These are phyloP conservation scores for Rhynchomys soricoides DNA, from an alignment of 2,113 vertebrate species.

Conservation along the genomic window DNA sequence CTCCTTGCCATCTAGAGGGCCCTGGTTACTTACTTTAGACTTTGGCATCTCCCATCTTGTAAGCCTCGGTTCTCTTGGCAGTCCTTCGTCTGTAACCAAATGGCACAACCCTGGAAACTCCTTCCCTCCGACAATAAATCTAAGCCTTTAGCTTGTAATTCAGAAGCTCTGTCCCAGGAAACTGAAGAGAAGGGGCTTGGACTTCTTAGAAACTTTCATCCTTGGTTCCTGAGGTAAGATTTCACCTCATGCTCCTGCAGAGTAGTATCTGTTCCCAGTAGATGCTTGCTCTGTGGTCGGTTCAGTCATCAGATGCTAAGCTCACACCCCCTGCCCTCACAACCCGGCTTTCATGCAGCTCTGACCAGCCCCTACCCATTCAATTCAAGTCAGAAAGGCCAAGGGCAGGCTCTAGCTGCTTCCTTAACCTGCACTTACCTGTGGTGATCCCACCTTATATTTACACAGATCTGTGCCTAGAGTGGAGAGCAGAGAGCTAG, in stretches of 20 bases:
- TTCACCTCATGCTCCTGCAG: neutral
- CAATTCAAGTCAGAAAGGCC: neutral
- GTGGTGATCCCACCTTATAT: neutral
- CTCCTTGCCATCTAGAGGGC: conserved; percentile 34
- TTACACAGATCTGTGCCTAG: conserved; percentile 1
- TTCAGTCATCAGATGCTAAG: neutral
- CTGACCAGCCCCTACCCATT: neutral
- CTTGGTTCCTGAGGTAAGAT: conserved; percentile 44
- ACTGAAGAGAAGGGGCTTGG: conserved; percentile 5
- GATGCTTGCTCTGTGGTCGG: neutral
- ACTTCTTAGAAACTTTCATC: neutral
- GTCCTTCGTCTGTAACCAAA: neutral
- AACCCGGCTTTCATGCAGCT: neutral
- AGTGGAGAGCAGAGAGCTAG: conserved; percentile 38
- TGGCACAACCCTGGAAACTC: conserved; percentile 40
- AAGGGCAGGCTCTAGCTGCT: neutral
- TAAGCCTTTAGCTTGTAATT: conserved; percentile 24
- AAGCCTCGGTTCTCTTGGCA: conserved; percentile 32
- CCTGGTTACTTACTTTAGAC: conserved; percentile 23
- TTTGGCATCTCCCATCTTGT: conserved; percentile 37
- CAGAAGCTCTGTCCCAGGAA: neutral
- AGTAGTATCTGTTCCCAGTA: conserved; percentile 15
- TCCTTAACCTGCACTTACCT: neutral
- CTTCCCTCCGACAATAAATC: conserved; percentile 6
- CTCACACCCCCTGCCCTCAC: neutral